Evolutionary conservation across 2,113 vertebrate genomes (phyloP).

Genomic region (Apistogramma diplotaenia): DNA sequence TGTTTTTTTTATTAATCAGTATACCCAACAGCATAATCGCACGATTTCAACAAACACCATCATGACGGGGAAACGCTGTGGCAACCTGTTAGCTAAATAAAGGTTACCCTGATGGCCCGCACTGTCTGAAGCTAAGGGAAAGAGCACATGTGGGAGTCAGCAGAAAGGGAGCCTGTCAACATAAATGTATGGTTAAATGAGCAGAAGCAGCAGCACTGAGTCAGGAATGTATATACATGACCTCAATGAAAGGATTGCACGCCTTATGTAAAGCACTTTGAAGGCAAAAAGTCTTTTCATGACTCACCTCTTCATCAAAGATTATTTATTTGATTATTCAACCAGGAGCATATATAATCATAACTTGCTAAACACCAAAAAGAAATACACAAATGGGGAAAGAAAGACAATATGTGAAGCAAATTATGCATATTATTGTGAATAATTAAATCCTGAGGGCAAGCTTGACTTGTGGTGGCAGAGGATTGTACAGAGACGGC

Average conservation of each 20-base stretch:
- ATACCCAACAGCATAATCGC: neutral
- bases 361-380: neutral
- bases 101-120: neutral
- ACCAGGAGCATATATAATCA: neutral
- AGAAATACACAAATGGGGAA: neutral
- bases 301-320: neutral
- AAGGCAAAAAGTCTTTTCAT: neutral
- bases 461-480: neutral
- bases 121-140: neutral
- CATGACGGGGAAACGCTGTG: neutral
- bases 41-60: neutral
- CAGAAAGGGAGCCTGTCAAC: neutral
- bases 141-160: neutral
- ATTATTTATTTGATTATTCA: neutral
- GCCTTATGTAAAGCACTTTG: neutral
- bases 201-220: neutral
- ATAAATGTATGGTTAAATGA: neutral
- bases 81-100: neutral
- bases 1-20: too few relatives aligned
- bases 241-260: neutral
- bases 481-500: neutral
- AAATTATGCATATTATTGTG: neutral
- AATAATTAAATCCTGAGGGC: too few relatives aligned
- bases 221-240: neutral
- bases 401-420: neutral